Conservation (phyloP, 2,888 invertebrate species). For the Limnephilus marmoratus region DNA sequence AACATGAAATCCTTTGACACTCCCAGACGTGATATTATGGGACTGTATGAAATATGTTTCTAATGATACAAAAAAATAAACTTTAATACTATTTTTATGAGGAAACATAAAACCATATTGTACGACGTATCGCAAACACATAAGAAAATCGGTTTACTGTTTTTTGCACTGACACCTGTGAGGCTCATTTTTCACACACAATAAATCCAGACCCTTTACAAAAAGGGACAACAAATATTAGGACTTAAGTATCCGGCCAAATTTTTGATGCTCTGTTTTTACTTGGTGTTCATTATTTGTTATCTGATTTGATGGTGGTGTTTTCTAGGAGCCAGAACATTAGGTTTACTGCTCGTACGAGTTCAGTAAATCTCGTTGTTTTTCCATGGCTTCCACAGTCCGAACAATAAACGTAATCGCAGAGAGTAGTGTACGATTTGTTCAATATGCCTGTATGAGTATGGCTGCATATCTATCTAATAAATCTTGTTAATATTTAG, state of each 20-base stretch:
- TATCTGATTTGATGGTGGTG: not conserved
- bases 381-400: conserved; percentile 30
- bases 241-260: no score
- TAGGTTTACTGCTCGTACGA: not conserved
- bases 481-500: not conserved
- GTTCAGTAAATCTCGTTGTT: conserved; percentile 51
- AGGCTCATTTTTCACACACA: not conserved
- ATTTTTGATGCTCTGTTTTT: not conserved
- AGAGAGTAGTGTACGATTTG: conserved; percentile 48
- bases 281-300: not conserved
- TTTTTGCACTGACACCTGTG: not conserved
- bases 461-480: not conserved
- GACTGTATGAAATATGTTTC: not conserved
- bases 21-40: not conserved
- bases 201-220: not conserved
- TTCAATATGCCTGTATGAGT: conserved; percentile 13
- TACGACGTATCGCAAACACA: not conserved
- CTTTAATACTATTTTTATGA: not conserved
- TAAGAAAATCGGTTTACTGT: not conserved
- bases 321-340: not conserved
- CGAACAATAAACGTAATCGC: conserved; percentile 52
- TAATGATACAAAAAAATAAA: not conserved
- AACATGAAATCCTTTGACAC: not conserved
- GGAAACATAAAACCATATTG: not conserved
- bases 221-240: not conserved